A percentile compares a stretch with the other conserved stretches of the same genome.
These are phyloP conservation scores for Urosaurus nigricauda DNA, from an alignment of 2,797 vertebrate genomes.

Conservation along the genomic window DNA sequence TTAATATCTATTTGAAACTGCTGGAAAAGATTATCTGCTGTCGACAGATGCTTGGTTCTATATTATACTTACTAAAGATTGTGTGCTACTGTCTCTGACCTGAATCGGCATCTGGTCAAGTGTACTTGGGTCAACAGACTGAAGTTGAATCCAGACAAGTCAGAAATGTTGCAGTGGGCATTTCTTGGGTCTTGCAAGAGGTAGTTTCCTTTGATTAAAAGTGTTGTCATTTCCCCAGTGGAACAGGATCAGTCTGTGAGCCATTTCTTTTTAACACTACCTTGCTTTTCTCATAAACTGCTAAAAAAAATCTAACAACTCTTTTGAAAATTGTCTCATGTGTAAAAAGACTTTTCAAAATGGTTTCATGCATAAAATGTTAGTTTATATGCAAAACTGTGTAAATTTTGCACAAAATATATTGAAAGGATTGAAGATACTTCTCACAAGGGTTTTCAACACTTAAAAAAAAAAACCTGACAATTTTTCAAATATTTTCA, in stretches of 20 bases:
- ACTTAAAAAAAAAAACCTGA: too few relatives aligned
- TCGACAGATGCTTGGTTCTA: neutral
- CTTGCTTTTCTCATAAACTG: neutral
- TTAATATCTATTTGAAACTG: neutral
- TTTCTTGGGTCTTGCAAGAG: neutral
- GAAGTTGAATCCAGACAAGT: neutral
- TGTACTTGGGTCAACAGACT: neutral
- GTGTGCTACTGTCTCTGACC: neutral
- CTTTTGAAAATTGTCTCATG: too few relatives aligned
- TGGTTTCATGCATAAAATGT: too few relatives aligned
- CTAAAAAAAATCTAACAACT: neutral
- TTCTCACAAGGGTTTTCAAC: too few relatives aligned
- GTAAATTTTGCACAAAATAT: too few relatives aligned
- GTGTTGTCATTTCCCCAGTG: neutral
- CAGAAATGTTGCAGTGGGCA: neutral
- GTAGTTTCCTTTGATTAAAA: neutral
- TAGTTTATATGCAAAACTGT: too few relatives aligned
- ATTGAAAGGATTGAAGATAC: too few relatives aligned
- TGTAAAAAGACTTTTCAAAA: too few relatives aligned
- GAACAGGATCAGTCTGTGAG: neutral
- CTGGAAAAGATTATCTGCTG: neutral
- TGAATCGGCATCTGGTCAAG: neutral
- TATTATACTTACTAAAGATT: neutral
- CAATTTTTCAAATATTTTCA: too few relatives aligned
- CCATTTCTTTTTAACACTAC: neutral